Evolutionary conservation across 2,888 invertebrate genomes (phyloP).

Genomic region (Drosophila koepferae): DNA sequence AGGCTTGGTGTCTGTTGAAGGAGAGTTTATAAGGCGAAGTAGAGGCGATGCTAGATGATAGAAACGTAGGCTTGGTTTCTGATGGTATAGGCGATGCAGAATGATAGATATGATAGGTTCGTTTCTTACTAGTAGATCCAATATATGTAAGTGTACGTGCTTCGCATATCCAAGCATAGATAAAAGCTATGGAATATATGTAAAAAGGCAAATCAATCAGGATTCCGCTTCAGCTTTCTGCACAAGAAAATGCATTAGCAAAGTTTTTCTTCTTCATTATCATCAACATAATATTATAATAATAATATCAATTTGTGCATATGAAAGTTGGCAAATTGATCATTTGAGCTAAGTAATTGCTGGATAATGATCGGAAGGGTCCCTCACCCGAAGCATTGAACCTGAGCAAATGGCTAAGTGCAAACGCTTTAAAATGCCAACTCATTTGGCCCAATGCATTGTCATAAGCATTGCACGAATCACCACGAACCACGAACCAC

Average conservation of each 20-base stretch:
- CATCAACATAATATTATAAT: neutral
- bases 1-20: neutral
- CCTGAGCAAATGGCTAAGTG: slow-evolving; percentile 27
- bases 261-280: neutral
- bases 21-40: neutral
- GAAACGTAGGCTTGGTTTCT: too few species aligned
- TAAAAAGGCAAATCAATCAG: too few species aligned
- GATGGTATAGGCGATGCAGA: too few species aligned
- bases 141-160: too few species aligned
- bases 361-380: neutral
- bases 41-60: too few species aligned
- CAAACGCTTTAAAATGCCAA: slow-evolving; percentile 46
- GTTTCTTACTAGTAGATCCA: too few species aligned
- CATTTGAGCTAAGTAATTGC: neutral
- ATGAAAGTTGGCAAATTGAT: slow-evolving; percentile 9
- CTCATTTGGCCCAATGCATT: slow-evolving; percentile 40
- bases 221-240: neutral
- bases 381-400: slow-evolving; percentile 41
- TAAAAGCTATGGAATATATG: too few species aligned
- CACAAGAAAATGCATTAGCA: neutral
- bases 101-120: too few species aligned
- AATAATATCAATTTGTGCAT: neutral
- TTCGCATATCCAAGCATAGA: neutral
- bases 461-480: slow-evolving; percentile 40
- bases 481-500: slow-evolving; percentile 31